These are phyloP conservation scores for Sinocyclocheilus maitianheensis DNA, from an alignment of 2,113 vertebrate genomes.

Conservation along the genomic window DNA sequence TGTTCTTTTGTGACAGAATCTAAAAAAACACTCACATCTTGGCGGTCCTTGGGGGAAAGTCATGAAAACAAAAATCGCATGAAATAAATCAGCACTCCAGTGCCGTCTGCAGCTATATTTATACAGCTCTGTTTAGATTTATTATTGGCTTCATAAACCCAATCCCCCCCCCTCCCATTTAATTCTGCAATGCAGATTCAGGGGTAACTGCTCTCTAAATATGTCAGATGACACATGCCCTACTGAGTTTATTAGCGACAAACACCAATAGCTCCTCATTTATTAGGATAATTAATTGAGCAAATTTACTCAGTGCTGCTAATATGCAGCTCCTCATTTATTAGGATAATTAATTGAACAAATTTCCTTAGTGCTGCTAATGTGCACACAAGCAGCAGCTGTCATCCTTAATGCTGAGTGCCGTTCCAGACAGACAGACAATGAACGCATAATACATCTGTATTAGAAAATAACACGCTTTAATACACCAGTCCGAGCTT, in stretches of 20 bases:
- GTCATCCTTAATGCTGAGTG: conserved; percentile 17
- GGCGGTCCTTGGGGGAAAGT: background rate
- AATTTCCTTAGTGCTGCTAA: conserved; percentile 20
- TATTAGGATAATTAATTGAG: conserved; percentile 42
- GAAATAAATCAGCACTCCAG: conserved; percentile 1
- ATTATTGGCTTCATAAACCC: conserved; percentile 1
- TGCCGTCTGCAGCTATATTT: conserved; percentile 3
- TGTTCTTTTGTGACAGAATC: background rate
- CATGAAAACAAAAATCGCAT: conserved; percentile 19
- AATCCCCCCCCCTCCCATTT: background rate
- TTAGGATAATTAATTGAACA: conserved; percentile 42
- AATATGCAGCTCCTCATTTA: conserved; percentile 40
- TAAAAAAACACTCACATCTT: background rate
- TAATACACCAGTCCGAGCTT: background rate
- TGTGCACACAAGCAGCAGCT: conserved; percentile 37
- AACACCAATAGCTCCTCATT: conserved; percentile 46
- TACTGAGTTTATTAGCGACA: conserved; percentile 43
- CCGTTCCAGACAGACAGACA: background rate
- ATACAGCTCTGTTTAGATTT: background rate
- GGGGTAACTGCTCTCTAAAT: conserved; percentile 45
- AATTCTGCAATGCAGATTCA: background rate
- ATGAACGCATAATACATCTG: background rate
- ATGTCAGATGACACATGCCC: conserved; percentile 36
- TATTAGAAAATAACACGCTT: background rate
- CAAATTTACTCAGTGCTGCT: conserved; percentile 20